A percentile compares a stretch with the other conserved stretches of the same genome.
phyloP scores from a whole-genome alignment of 2,888 invertebrate genomes.

The Anthophora plumipes region DNA sequence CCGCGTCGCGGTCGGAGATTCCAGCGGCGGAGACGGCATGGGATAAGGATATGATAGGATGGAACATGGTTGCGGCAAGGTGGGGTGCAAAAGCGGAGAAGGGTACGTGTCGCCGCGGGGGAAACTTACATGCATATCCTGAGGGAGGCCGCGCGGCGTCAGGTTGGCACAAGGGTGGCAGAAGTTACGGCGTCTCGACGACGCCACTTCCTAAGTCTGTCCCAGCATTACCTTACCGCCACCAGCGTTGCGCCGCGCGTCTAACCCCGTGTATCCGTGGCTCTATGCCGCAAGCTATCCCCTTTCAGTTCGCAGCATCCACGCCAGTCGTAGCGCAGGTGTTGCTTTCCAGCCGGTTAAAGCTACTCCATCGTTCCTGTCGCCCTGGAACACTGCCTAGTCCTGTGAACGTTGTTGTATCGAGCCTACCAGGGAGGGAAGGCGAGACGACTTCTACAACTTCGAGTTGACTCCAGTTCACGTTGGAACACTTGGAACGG shows the following conservation, averaged over 20 bases:
- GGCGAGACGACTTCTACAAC: slow-evolving; percentile 64
- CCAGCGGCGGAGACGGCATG: slow-evolving; percentile 38
- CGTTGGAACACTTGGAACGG: slow-evolving; percentile 38
- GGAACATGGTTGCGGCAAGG: slow-evolving; percentile 63
- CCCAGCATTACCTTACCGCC: slow-evolving; percentile 72
- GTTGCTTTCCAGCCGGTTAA: slow-evolving; percentile 72
- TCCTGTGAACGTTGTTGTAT: slow-evolving; percentile 4
- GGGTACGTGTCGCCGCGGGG: slow-evolving; percentile 78
- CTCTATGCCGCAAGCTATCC: slow-evolving; percentile 41
- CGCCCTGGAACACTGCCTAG: slow-evolving; percentile 32
- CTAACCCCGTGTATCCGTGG: slow-evolving; percentile 65
- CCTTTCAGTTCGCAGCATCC: slow-evolving; percentile 30
- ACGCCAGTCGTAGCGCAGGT: slow-evolving; percentile 71
- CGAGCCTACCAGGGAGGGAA: slow-evolving; percentile 57
- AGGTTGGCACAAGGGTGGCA: slow-evolving; percentile 81
- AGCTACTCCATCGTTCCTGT: slow-evolving; percentile 68
- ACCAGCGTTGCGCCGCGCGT: slow-evolving; percentile 9
- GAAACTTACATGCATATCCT: slow-evolving; percentile 79
- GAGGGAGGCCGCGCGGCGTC: slow-evolving; percentile 76
- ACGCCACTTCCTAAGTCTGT: slow-evolving; percentile 81
- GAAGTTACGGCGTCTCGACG: slow-evolving; percentile 84
- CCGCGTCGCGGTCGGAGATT: slow-evolving; percentile 37
- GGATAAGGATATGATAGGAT: slow-evolving; percentile 77
- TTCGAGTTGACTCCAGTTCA: slow-evolving; percentile 41
- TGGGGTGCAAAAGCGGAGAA: slow-evolving; percentile 36